Conservation (phyloP, 2,888 invertebrate genomes). For the Beris chalybata region DNA sequence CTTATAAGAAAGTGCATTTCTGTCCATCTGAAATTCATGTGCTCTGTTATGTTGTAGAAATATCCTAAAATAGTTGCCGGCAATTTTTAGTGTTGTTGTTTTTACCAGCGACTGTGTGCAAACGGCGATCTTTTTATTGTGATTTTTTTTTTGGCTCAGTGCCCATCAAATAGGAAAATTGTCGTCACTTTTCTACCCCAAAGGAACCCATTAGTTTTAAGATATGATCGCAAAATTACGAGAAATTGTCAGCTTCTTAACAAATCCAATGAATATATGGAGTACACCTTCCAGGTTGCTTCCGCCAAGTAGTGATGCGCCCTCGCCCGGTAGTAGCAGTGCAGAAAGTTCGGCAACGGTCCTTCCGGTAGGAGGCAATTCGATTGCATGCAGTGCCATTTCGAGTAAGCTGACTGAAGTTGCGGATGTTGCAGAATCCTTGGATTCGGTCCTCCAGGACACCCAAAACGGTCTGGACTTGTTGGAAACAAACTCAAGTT, state of each 20-base stretch:
- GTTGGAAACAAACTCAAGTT: slow-evolving; percentile 42
- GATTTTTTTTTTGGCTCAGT: slow-evolving; percentile 16
- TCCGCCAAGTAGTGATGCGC: neutral
- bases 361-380: slow-evolving; percentile 58
- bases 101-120: neutral
- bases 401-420: slow-evolving; percentile 67
- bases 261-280: slow-evolving; percentile 29
- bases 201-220: neutral
- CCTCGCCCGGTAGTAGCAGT: neutral
- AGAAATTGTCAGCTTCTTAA: slow-evolving; percentile 34
- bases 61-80: slow-evolving; percentile 23
- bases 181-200: slow-evolving; percentile 7
- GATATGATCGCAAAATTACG: slow-evolving; percentile 34
- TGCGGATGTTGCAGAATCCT: slow-evolving; percentile 67
- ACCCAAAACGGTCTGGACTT: slow-evolving; percentile 52
- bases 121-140: too few relatives aligned
- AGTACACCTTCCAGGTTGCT: slow-evolving; percentile 5
- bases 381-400: slow-evolving; percentile 67
- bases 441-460: slow-evolving; percentile 63
- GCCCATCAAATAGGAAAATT: slow-evolving; percentile 17
- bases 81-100: neutral
- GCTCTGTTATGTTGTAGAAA: slow-evolving; percentile 2
- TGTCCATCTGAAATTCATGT: slow-evolving; percentile 10
- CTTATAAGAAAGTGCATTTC: slow-evolving; percentile 16
- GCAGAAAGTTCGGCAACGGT: slow-evolving; percentile 40